phyloP scores from a whole-genome alignment of 2,797 vertebrate genomes.

The Tolypeutes matacus region DNA sequence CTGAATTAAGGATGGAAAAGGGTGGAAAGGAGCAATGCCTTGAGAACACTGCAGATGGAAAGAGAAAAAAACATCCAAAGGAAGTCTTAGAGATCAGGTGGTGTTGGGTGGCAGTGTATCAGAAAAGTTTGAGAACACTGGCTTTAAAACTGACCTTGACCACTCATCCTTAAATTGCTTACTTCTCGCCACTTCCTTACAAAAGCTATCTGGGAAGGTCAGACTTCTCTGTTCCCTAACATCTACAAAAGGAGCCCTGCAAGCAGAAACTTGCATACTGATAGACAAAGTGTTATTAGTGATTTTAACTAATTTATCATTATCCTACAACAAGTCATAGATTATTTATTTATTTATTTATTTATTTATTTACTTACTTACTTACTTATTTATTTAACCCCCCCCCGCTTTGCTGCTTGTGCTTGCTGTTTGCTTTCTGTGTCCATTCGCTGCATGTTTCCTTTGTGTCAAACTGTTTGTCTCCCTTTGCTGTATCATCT shows the following conservation, averaged over 20 bases:
- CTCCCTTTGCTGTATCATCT: too few species aligned
- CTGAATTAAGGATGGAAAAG: background rate
- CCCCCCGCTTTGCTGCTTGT: too few species aligned
- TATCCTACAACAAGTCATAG: background rate
- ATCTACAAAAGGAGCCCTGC: background rate
- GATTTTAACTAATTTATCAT: background rate
- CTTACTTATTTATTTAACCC: too few species aligned
- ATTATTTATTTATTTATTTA: background rate
- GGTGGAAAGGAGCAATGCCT: background rate
- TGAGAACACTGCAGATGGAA: background rate
- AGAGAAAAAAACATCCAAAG: background rate
- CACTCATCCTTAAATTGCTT: background rate
- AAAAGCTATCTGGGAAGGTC: background rate
- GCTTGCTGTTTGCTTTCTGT: too few species aligned
- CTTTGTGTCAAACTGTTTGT: too few species aligned
- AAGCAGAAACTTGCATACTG: background rate
- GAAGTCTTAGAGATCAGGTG: background rate
- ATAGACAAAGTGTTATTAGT: background rate
- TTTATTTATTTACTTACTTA: background rate
- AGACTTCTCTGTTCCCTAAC: background rate
- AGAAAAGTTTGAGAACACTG: background rate
- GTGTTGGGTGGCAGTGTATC: background rate
- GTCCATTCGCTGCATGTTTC: too few species aligned
- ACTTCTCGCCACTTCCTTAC: background rate
- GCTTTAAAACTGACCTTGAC: background rate